phyloP scores from a whole-genome alignment of 2,797 vertebrate genomes.

The Characodon lateralis region DNA sequence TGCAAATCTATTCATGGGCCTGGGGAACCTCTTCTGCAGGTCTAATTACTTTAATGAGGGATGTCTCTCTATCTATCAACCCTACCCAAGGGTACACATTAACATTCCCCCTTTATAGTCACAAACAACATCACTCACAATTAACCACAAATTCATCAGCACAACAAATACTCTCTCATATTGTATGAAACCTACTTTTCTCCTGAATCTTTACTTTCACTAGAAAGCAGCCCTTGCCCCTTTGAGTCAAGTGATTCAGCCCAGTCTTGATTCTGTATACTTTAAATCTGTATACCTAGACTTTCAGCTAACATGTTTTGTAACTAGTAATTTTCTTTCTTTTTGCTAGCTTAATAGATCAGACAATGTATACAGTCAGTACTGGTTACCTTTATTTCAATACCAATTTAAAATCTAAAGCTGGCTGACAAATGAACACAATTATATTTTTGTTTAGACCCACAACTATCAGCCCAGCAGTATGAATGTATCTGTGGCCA shows the following conservation, averaged over 20 bases:
- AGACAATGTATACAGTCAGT: slow-evolving; percentile 72
- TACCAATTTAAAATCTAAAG: slow-evolving; percentile 75
- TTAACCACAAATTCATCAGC: slow-evolving; percentile 72
- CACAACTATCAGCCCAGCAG: slow-evolving; percentile 63
- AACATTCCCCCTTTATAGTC: slow-evolving; percentile 71
- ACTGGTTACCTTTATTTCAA: slow-evolving; percentile 59
- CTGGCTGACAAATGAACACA: slow-evolving; percentile 74
- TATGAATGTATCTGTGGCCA: slow-evolving; percentile 3
- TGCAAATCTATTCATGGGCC: slow-evolving; percentile 64
- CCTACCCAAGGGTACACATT: slow-evolving; percentile 75
- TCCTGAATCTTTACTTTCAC: slow-evolving; percentile 51
- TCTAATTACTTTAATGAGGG: slow-evolving; percentile 80
- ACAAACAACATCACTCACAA: slow-evolving; percentile 68
- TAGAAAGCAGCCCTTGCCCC: slow-evolving; percentile 34
- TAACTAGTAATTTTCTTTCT: slow-evolving; percentile 57
- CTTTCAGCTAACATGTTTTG: slow-evolving; percentile 50
- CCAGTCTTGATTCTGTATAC: slow-evolving; percentile 39
- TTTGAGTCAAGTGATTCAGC: slow-evolving; percentile 36
- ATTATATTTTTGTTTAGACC: slow-evolving; percentile 77
- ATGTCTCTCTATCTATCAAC: slow-evolving; percentile 67
- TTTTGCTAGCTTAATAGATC: slow-evolving; percentile 43
- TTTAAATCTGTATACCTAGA: slow-evolving; percentile 53
- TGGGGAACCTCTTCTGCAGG: slow-evolving; percentile 74
- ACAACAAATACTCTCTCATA: slow-evolving; percentile 63
- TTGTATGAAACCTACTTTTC: slow-evolving; percentile 41